Base-by-base conservation (phyloP, 2,888 invertebrate species). In the Pristionchus arcanus region DNA sequence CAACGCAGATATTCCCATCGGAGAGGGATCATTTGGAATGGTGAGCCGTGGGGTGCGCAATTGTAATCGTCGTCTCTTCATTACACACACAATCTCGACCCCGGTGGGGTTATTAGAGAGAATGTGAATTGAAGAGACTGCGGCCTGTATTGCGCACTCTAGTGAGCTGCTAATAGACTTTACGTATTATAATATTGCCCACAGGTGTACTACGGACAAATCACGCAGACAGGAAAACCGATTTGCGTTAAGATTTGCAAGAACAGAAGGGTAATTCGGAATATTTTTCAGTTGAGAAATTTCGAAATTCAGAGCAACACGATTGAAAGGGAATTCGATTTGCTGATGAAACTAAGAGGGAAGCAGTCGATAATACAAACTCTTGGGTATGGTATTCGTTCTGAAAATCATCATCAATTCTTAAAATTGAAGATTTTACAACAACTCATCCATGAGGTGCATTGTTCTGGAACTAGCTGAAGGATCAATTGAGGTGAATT, bases 161-260 rank as follows among this genome's bases (percentile, higher is more conserved):
- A n/a, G 63, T 66, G 21, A n/a, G 2, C 2, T n/a, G 9, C 21
- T 4, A 25, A 11, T 25, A 2, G 55, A 13, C 15, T 16, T 13
- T 55, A 19, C 16, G 19, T 55, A 55, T 55, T n/a, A 68, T 68
- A 31, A n/a, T n/a, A 21, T 25, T 68, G n/a, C 15, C 25, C 42
- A 37, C 34, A 74, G 74, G 74, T 74, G n/a, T 74, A 37, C n/a
- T 74, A n/a, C 37, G 74, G 74, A 37, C 3, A 5, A 11, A 28
- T 74, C 34, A 34, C 19, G 0, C 25, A 74, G 19, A 13, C 31
- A 7, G n/a, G 21, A 34, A 74, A 19, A 34, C 74, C 74, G 21
- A 74, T 74, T 21, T 74, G 74, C 74, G 74, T 74, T 19, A 74
- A 74, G 28, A n/a, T 74, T 34, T 37, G 34, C 74, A 74, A 74